Base-by-base conservation (phyloP, 1,140 invertebrate species). In the Mercenaria mercenaria region DNA sequence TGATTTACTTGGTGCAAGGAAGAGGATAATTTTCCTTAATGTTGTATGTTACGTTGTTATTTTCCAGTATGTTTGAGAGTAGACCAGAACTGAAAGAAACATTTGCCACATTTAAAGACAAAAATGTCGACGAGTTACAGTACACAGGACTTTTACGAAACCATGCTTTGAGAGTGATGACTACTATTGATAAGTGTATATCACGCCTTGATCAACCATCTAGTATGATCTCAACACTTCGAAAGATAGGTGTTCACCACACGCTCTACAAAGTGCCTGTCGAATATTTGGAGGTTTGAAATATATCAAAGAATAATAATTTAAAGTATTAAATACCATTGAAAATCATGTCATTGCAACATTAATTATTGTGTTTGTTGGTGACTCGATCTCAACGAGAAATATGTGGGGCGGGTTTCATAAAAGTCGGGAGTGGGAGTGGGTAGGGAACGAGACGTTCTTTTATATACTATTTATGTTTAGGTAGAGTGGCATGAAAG, bases 1-100 rank as follows among this genome's bases (percentile, higher is more conserved):
- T n/a, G n/a, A n/a, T n/a, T n/a, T n/a, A n/a, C n/a, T n/a, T n/a
- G n/a, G n/a, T n/a, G n/a, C n/a, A n/a, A n/a, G n/a, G n/a, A 47
- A 47, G 43, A 47, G 15, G 43, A 47, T 8, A 47, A 47, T 23
- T 56, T 56, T 23, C 13, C 13, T 56, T 23, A 11, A 56, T 56
- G 4, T 56, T 56, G 4, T 23, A 11, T n/a, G n/a, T n/a, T n/a
- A n/a, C n/a, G n/a, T n/a, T n/a, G n/a, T n/a, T 56, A 11, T n/a
- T 74, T 74, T 74, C 15, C 74, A 77, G 74, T 34, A 77, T 77
- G 74, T 77, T 77, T 32, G 74, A 77, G 32, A 77, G 37, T 11
- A 77, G n/a, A 47, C 74, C 74, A 15, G 74, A 77, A 47, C 34
- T 77, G 8, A 77, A 37, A 18, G 74, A 77, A 77, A 47, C 29